Percentiles rank a stretch among this genome's conserved stretches.
Conservation (phyloP, 2,888 invertebrate species). For the Meta bourneti region DNA sequence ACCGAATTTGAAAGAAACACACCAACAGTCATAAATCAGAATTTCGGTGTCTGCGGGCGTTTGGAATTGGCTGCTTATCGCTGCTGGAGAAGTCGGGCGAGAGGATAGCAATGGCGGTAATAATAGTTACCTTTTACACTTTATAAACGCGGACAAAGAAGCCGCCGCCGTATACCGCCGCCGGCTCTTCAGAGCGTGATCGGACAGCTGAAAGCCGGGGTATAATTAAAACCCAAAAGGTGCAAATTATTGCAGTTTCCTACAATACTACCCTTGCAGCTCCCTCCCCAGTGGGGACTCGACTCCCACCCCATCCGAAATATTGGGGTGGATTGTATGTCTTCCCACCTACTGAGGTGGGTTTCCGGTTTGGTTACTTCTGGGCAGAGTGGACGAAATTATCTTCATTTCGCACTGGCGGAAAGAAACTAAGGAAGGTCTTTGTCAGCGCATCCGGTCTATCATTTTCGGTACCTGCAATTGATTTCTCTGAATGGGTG, state of each 20-base stretch:
- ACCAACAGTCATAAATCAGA: constrained; percentile 27
- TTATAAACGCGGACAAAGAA: constrained; percentile 58
- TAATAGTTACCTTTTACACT: constrained; percentile 52
- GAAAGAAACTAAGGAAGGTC: background rate
- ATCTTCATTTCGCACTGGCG: constrained; percentile 22
- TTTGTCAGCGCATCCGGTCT: background rate
- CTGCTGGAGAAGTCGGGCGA: constrained; percentile 19
- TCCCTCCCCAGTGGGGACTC: background rate
- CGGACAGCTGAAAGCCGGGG: constrained; percentile 68
- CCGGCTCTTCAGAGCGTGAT: constrained; percentile 67
- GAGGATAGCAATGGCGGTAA: constrained; percentile 42
- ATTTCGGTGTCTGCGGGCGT: too few relatives aligned
- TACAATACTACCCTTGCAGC: background rate
- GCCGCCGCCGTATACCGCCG: constrained; percentile 49
- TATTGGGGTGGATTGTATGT: constrained; percentile 60
- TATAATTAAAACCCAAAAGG: constrained; percentile 78
- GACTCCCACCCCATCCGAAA: constrained; percentile 42
- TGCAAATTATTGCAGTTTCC: constrained; percentile 76
- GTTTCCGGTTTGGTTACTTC: constrained; percentile 39
- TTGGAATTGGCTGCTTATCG: constrained; percentile 42
- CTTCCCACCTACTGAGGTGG: constrained; percentile 58
- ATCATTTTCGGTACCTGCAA: background rate
- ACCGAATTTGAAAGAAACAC: background rate
- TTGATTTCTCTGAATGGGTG: constrained; percentile 1
- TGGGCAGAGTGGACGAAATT: constrained; percentile 25